These are phyloP conservation scores for Bembecia ichneumoniformis DNA, from an alignment of 2,888 invertebrate genomes.

Conservation along the genomic window DNA sequence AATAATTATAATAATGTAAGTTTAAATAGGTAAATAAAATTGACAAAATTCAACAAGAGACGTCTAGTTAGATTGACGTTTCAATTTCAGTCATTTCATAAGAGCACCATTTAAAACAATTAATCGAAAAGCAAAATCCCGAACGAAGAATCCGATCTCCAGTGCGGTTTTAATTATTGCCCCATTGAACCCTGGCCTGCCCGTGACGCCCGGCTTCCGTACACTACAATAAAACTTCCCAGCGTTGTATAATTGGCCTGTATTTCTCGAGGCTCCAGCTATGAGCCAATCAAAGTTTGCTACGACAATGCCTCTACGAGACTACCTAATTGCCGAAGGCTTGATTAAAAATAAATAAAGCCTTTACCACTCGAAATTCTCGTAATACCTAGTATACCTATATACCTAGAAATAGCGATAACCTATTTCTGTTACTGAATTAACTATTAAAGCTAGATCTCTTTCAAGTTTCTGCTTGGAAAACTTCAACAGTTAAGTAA, in stretches of 20 bases:
- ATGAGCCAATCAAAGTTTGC: conserved; percentile 60
- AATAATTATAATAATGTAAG: too few relatives aligned
- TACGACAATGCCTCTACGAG: conserved; percentile 37
- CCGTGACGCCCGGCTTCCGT: conserved; percentile 45
- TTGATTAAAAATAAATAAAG: conserved; percentile 29
- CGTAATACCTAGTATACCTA: too few relatives aligned
- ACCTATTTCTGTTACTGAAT: too few relatives aligned
- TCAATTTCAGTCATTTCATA: too few relatives aligned
- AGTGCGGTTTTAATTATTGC: conserved; percentile 63
- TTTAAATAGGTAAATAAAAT: too few relatives aligned
- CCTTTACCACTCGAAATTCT: too few relatives aligned
- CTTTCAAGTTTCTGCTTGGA: too few relatives aligned
- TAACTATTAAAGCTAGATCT: too few relatives aligned
- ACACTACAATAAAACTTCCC: conserved; percentile 55
- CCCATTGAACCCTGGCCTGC: conserved; percentile 50
- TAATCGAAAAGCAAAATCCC: conserved; percentile 54
- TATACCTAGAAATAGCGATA: too few relatives aligned
- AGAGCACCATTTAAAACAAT: conserved; percentile 21
- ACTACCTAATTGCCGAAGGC: conserved; percentile 50
- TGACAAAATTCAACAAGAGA: too few relatives aligned
- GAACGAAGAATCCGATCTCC: conserved; percentile 38
- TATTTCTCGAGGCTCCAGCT: conserved; percentile 33
- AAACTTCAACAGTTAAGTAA: too few relatives aligned
- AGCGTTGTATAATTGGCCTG: conserved; percentile 60
- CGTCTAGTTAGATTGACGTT: too few relatives aligned